phyloP scores from a whole-genome alignment of 2,888 invertebrate species.

The Perizoma affinitatum region DNA sequence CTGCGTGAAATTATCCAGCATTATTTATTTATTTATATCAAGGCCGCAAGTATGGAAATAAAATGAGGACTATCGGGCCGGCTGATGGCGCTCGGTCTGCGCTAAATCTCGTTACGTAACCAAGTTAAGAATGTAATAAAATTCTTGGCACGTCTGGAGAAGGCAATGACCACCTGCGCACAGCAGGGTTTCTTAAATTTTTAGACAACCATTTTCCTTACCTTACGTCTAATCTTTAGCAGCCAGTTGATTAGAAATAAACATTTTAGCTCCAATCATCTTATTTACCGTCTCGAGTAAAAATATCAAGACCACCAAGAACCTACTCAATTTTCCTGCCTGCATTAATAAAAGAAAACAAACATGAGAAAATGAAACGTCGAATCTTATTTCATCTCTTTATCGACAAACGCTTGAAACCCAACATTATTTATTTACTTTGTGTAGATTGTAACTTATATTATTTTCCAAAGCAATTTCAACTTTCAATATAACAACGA shows the following conservation, averaged over 20 bases:
- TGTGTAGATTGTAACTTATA: background rate
- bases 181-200: constrained; percentile 13
- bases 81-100: constrained; percentile 20
- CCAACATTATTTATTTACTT: constrained; percentile 2
- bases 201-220: background rate
- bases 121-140: constrained; percentile 35
- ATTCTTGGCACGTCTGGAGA: constrained; percentile 39
- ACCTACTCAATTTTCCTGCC: constrained; percentile 21
- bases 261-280: constrained; percentile 11
- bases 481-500: background rate
- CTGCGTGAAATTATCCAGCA: constrained; percentile 9
- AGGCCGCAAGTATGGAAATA: constrained; percentile 31
- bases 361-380: constrained; percentile 18
- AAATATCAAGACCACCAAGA: constrained; percentile 15
- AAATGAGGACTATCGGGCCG: constrained; percentile 31
- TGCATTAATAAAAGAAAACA: constrained; percentile 24
- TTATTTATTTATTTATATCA: constrained; percentile 20
- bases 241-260: constrained; percentile 10
- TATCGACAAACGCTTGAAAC: constrained; percentile 24
- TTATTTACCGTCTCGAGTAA: constrained; percentile 3
- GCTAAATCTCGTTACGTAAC: constrained; percentile 33
- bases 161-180: constrained; percentile 27
- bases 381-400: constrained; percentile 16
- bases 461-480: background rate
- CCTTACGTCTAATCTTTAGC: background rate